Conservation (phyloP, 2,888 invertebrate genomes). For the Drosophila macrothrix region DNA sequence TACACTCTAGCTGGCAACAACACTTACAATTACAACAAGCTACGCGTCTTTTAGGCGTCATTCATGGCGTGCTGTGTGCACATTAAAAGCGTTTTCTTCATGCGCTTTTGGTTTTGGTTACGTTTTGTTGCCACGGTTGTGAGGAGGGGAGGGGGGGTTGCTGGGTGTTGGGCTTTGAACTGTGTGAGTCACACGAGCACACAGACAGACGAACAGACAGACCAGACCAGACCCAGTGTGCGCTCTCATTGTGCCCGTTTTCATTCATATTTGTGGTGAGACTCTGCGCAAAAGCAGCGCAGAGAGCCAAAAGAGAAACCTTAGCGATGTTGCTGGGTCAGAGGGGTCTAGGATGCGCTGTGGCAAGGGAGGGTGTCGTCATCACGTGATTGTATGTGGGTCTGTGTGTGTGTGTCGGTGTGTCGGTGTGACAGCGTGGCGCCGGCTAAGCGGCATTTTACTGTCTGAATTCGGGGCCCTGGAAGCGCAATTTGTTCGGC, state of each 20-base stretch:
- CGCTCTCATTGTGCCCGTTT: conserved; percentile 53
- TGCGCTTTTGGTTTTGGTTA: conserved; percentile 24
- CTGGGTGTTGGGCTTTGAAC: conserved; percentile 9
- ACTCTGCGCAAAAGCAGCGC: conserved; percentile 60
- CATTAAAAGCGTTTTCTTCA: conserved; percentile 61
- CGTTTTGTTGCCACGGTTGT: conserved; percentile 1
- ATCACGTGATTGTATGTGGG: conserved; percentile 66
- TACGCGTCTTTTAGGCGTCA: conserved; percentile 82
- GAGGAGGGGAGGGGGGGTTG: too few relatives aligned
- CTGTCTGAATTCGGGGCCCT: conserved; percentile 42
- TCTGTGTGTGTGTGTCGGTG: conserved; percentile 28
- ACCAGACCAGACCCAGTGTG: conserved; percentile 13
- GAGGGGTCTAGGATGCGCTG: background rate
- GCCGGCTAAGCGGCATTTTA: conserved; percentile 75
- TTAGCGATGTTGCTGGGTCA: conserved; percentile 39
- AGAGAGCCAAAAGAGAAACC: conserved; percentile 66
- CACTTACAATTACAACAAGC: conserved; percentile 33
- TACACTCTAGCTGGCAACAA: conserved; percentile 17
- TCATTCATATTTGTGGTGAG: conserved; percentile 64
- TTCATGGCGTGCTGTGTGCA: conserved; percentile 77
- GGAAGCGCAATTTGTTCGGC: conserved; percentile 29
- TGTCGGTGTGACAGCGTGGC: conserved; percentile 71
- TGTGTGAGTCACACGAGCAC: conserved; percentile 64
- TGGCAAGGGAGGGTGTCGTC: conserved; percentile 12
- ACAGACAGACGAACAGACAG: background rate